Evolutionary conservation across 92 coral and sea anemone species (phyloP), one percentile per base, ranked within the genome.

Genomic region (Zoanthus sociatus): DNA sequence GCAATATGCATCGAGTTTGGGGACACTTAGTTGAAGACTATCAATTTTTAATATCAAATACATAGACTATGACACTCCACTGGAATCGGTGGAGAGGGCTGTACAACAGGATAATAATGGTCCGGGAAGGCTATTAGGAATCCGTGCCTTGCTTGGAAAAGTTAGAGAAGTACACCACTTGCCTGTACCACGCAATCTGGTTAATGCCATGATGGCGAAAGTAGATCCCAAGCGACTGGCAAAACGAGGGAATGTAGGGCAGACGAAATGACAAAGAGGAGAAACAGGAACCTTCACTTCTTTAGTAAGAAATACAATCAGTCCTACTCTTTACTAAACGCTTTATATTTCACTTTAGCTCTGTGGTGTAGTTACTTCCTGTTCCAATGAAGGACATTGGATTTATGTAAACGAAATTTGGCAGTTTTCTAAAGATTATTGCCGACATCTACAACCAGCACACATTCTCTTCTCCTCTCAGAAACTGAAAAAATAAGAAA

Each of bases 211-310:
- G 73, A 87, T 87, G 81, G 76, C 73, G 66, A 30, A 61, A 71
- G 90, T 79, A 37, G 90, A 87, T 53, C 86, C 90, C 33, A 86
- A 78, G 77, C 85, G 90, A 9, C 53, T 78, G 60, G 86, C 69
- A 68, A 42, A 68, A 14, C 76, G 86, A 78, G 90, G 79, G 16
- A 78, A 78, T 69, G 90, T 87, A 42, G 90, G 86, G 37, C 61
- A 67, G 48, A 78, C 50, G 90, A 87, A 69, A 87, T 44, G 86
- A 78, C 47, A 79, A 32, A 71, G 73, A 83, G 86, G 87, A 32
- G 90, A 21, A 47, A 87, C 86, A 69, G 90, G 79, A 7, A 87
- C 90, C 56, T 87, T 78, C 78, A 87, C 90, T 21, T 87, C 90
- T 5, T 78, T 78, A 70, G 86, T 86, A 86, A 73, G 84, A 84